Base-by-base conservation (phyloP, 2,113 vertebrate species). In the Ictidomys tridecemlineatus region DNA sequence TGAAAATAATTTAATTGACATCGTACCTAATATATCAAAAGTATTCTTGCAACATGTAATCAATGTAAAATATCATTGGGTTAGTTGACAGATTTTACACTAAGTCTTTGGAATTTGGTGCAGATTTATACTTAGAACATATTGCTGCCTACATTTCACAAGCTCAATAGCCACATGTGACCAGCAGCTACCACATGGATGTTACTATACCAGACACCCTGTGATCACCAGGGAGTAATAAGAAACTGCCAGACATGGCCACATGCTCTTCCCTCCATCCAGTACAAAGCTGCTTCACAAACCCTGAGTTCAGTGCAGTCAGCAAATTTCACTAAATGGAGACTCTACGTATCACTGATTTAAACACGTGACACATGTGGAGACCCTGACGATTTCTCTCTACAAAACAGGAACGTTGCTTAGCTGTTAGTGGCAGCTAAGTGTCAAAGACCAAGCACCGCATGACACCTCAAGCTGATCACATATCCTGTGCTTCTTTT, bases 211-310 rank as follows among this genome's bases (percentile, higher is more conserved):
- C 11, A 7, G 69, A 58, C 2, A 39, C 18, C 42, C 39, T 3
- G 20, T 4, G 2, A 0, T 14, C 1, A 0, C 32, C 17, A 6
- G 0, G 10, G 24, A 74, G 34, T 0, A 0, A 3, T 0, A 3
- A 39, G 8, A 61, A 3, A 79, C 17, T 67, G 74, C 67, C 18
- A 93, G 53, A 17, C 45, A 0, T 2, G 1, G 56, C 78, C 17
- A 37, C 90, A 58, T 24, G 32, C 4, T 78, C 39, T 69, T 56
- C 65, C 42, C 39, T 14, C 5, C 78, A 3, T 11, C 45, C 51
- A 34, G 20, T 30, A 73, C 26, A 88, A 58, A 85, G 2, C 56
- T 94, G 3, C 61, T 89, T 72, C 69, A 83, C 63, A 94, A 67
- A 34, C 32, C 18, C 20, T 13, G 4, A 18, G 11, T 61, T 94